A percentile compares a stretch with the other conserved stretches of the same genome.
phyloP scores from a whole-genome alignment of 2,888 invertebrate species.

The Sympetrum striolatum region DNA sequence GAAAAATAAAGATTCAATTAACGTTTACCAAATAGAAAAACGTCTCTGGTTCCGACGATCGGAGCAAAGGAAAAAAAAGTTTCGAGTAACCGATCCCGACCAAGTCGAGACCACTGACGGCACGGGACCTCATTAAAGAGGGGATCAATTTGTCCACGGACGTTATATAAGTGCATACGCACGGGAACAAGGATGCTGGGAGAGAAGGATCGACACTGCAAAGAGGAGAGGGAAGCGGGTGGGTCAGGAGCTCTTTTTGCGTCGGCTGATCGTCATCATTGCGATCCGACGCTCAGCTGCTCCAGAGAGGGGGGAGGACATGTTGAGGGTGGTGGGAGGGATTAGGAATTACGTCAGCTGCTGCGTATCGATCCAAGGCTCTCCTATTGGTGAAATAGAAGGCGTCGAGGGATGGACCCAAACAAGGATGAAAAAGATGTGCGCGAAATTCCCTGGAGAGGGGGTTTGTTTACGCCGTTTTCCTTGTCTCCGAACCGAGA shows the following conservation, averaged over 20 bases:
- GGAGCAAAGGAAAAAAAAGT: too few species aligned
- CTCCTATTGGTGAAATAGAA: not conserved
- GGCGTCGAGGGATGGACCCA: not conserved
- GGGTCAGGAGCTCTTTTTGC: not conserved
- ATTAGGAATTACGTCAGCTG: conserved; percentile 26
- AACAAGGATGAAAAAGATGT: not conserved
- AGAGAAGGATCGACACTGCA: not conserved
- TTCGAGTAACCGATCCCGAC: too few species aligned
- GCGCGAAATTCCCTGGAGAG: not conserved
- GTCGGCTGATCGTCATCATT: not conserved
- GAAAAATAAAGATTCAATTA: too few species aligned
- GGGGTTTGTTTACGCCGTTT: not conserved
- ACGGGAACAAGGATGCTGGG: not conserved
- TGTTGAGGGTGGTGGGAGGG: not conserved
- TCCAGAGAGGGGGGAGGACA: not conserved
- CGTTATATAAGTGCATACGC: not conserved
- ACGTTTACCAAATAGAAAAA: too few species aligned
- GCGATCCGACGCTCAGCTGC: not conserved
- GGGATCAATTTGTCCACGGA: not conserved
- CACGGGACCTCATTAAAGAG: too few species aligned
- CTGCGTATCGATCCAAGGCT: not conserved
- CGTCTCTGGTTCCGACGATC: too few species aligned
- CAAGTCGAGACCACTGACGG: too few species aligned
- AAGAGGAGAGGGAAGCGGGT: not conserved
- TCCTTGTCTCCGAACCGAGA: too few species aligned